Conservation (phyloP, 2,797 vertebrate genomes). For the Chelon labrosus region DNA sequence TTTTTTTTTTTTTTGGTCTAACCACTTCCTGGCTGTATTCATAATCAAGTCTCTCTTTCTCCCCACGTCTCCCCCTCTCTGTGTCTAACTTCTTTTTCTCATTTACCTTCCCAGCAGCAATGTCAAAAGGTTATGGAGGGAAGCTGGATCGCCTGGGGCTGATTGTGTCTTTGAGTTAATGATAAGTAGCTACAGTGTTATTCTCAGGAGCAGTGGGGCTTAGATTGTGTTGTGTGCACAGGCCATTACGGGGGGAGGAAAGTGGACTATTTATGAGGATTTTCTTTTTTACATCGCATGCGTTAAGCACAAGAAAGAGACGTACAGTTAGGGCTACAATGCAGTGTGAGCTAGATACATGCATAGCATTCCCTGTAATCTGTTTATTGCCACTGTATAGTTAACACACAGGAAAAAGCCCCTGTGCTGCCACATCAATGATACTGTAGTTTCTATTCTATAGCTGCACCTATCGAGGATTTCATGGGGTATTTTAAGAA, state of each 20-base stretch:
- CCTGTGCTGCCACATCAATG: conserved; percentile 24
- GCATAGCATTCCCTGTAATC: background rate
- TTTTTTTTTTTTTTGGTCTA: conserved; percentile 22
- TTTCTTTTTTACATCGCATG: conserved; percentile 13
- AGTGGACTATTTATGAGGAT: conserved; percentile 27
- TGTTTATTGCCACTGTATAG: background rate
- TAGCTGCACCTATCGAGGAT: conserved; percentile 5
- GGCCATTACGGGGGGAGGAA: conserved; percentile 48
- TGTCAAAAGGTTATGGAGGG: conserved; percentile 80
- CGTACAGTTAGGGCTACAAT: background rate
- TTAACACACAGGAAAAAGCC: conserved; percentile 20
- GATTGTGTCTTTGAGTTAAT: conserved; percentile 83
- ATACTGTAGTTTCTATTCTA: conserved; percentile 30
- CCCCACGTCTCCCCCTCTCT: conserved; percentile 30
- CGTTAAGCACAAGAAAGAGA: conserved; percentile 9
- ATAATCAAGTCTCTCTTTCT: conserved; percentile 61
- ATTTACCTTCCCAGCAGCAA: conserved; percentile 83
- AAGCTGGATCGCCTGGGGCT: conserved; percentile 76
- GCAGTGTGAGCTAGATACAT: background rate
- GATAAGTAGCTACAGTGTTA: conserved; percentile 81
- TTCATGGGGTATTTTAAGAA: conserved; percentile 35
- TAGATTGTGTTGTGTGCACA: conserved; percentile 51
- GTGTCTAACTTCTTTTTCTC: conserved; percentile 67
- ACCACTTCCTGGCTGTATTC: conserved; percentile 56
- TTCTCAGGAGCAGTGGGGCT: conserved; percentile 69